These are phyloP conservation scores for Coleophora deauratella DNA, from an alignment of 2,888 invertebrate genomes.

Conservation along the genomic window DNA sequence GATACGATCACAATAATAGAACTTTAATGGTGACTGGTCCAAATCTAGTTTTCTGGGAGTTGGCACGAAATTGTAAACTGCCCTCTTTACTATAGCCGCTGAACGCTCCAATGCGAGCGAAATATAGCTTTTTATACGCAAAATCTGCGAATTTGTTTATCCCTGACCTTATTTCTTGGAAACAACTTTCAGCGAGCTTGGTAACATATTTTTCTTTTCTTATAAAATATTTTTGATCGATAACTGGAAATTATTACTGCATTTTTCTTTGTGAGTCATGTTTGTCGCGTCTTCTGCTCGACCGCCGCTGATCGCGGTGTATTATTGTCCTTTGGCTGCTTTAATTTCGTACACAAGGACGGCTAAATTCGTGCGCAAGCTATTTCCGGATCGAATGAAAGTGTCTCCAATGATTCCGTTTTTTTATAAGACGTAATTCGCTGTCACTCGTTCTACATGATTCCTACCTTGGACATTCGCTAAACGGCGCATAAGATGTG, in stretches of 20 bases:
- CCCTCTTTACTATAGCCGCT: slow-evolving; percentile 62
- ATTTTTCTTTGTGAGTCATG: slow-evolving; percentile 33
- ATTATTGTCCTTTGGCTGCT: slow-evolving; percentile 60
- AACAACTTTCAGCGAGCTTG: slow-evolving; percentile 2
- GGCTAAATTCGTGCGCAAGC: slow-evolving; percentile 53
- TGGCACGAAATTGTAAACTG: slow-evolving; percentile 73
- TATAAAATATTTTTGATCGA: slow-evolving; percentile 8
- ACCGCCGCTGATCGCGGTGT: slow-evolving; percentile 28
- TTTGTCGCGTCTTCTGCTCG: slow-evolving; percentile 29
- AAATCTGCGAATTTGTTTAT: slow-evolving; percentile 9
- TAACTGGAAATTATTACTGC: slow-evolving; percentile 7
- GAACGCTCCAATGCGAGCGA: slow-evolving; percentile 42
- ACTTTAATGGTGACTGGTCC: slow-evolving; percentile 63
- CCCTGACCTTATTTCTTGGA: slow-evolving; percentile 7
- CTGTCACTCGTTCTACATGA: slow-evolving; percentile 49
- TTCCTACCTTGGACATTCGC: slow-evolving; percentile 42
- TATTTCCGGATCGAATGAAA: slow-evolving; percentile 67
- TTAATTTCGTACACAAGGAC: slow-evolving; percentile 63
- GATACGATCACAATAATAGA: slow-evolving; percentile 59
- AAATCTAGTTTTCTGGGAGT: slow-evolving; percentile 62
- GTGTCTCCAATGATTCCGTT: slow-evolving; percentile 62
- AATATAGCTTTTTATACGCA: slow-evolving; percentile 20
- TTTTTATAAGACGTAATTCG: slow-evolving; percentile 56
- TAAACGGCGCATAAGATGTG: too few species aligned
- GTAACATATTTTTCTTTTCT: slow-evolving; percentile 2